Base-by-base conservation (phyloP, 2,113 vertebrate genomes). In the Esox niger region DNA sequence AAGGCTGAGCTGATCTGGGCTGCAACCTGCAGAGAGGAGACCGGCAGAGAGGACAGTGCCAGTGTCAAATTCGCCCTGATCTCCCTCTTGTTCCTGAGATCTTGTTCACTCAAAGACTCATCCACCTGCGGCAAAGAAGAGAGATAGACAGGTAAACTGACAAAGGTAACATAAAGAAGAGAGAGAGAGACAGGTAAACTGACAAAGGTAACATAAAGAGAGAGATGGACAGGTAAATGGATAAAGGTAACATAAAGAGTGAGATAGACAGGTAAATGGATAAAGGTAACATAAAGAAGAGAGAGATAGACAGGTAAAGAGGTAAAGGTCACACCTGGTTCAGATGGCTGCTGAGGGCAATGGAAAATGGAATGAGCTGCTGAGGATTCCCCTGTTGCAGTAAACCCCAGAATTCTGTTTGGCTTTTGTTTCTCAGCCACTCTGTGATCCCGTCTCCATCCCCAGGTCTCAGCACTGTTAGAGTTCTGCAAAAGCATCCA, bases 1-100 rank as follows among this genome's bases (percentile, higher is more conserved):
- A 94, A 49, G 4, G 84, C 91, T 0, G 88, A 88, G 75, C 91
- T 92, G 69, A 94, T 83, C 70, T 91, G 91, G 47, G 85, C 81
- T 5, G 86, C 89, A 26, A 91, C 84, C 69, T 86, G 75, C 21
- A 91, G 27, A 0, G 88, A 90, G 58, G 85, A 86, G 73, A 93
- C 43, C 0, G 79, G 82, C 13, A 92, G 80, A 15, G 90, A 91
- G 3, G 82, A 68, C 57, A 94, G 83, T 13, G 79, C 86, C 43
- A 57, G 59, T 8, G 86, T 90, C 62, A 93, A 75, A 23, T 84
- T 90, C 49, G 64, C 80, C 0, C 88, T 82, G 60, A 92, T 87
- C 66, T 83, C 74, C 52, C 78, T 85, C 65, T 71, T 84, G 55
- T 87, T 81, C 60, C 30, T 7, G 46, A 85, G 56, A 13, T 89